phyloP scores from a whole-genome alignment of 2,113 vertebrate genomes.

The Peromyscus californicus region DNA sequence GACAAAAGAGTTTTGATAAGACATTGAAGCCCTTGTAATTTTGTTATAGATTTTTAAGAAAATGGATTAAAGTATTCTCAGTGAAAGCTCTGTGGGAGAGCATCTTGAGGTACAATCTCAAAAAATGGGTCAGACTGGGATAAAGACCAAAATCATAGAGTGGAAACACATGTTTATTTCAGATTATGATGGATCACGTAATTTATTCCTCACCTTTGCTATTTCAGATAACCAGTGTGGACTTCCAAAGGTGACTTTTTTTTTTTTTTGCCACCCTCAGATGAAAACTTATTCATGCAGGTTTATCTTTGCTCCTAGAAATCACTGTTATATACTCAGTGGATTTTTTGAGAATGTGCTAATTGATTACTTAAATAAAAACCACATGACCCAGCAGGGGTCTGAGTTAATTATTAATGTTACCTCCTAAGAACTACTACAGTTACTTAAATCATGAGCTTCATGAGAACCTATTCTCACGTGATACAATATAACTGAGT shows the following conservation, averaged over 20 bases:
- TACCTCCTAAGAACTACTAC: not conserved
- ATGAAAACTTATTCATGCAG: not conserved
- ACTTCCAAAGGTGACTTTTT: constrained; percentile 77
- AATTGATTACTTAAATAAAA: not conserved
- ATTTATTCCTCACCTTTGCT: constrained; percentile 80
- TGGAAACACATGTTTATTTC: constrained; percentile 76
- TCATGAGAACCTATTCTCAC: not conserved
- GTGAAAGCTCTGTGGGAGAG: constrained; percentile 74
- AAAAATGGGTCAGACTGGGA: constrained; percentile 81
- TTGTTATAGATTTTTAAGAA: constrained; percentile 71
- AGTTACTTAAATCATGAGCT: not conserved
- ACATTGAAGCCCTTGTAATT: constrained; percentile 74
- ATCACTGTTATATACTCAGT: not conserved
- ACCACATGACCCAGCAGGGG: not conserved
- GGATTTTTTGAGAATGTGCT: not conserved
- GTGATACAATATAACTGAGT: not conserved
- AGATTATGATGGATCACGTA: constrained; percentile 78
- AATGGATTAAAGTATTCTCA: constrained; percentile 78
- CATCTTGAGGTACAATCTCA: constrained; percentile 77
- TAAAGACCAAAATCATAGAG: constrained; percentile 83
- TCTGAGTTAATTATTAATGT: not conserved
- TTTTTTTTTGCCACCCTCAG: constrained; percentile 2
- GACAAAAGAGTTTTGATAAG: constrained; percentile 77
- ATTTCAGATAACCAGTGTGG: constrained; percentile 78
- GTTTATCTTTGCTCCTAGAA: not conserved